These are phyloP conservation scores for Oncorhynchus nerka DNA, from an alignment of 2,113 vertebrate species.

Conservation along the genomic window DNA sequence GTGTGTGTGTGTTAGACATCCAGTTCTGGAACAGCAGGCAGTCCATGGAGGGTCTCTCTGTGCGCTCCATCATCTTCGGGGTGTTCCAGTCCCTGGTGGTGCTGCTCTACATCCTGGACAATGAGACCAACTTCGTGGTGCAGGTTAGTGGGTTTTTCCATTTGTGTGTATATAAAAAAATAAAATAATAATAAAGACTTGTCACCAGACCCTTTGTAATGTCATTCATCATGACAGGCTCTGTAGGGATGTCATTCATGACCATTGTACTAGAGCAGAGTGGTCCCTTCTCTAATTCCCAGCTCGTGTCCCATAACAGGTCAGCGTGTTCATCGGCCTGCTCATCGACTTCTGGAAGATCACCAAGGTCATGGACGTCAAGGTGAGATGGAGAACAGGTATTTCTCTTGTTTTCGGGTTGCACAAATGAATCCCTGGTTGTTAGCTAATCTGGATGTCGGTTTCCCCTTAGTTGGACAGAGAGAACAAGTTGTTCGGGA, in stretches of 20 bases:
- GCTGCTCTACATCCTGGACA: conserved; percentile 94
- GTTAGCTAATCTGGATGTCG: background rate
- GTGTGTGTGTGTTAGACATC: conserved; percentile 77
- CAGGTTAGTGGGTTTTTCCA: conserved; percentile 83
- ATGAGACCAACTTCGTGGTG: conserved; percentile 96
- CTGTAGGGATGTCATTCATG: too few relatives aligned
- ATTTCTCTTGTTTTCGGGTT: background rate
- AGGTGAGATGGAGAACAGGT: conserved; percentile 70
- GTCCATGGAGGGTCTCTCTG: conserved; percentile 92
- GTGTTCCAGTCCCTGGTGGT: conserved; percentile 95
- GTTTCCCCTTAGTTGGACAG: conserved; percentile 81
- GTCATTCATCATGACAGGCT: too few relatives aligned
- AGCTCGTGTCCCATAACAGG: too few relatives aligned
- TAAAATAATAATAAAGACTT: too few relatives aligned
- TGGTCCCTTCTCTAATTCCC: too few relatives aligned
- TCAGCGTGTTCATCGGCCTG: conserved; percentile 95
- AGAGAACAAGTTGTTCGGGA: conserved; percentile 82
- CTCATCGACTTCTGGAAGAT: conserved; percentile 99
- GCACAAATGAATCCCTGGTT: background rate
- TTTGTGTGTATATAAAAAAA: too few relatives aligned
- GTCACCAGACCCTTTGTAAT: too few relatives aligned
- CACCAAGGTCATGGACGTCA: conserved; percentile 97
- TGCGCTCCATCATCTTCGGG: conserved; percentile 92
- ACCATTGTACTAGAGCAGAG: too few relatives aligned
- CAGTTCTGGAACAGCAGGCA: conserved; percentile 98